These are phyloP conservation scores for Papilio glaucus DNA, from an alignment of 1,140 invertebrate species.

Conservation along the genomic window DNA sequence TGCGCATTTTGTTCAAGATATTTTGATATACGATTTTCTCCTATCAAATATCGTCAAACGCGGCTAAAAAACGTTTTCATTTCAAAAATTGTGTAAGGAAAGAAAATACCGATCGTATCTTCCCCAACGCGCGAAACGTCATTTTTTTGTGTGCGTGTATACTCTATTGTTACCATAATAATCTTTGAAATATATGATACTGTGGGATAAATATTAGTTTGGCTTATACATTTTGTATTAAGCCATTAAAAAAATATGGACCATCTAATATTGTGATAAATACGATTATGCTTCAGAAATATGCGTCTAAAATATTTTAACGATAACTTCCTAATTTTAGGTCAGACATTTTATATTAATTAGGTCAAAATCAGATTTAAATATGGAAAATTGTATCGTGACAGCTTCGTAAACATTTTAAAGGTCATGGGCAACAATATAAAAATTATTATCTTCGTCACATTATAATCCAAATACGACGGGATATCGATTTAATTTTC, in stretches of 20 bases:
- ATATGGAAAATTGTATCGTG: background rate
- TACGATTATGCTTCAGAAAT: slow-evolving; percentile 5
- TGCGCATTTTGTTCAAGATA: no score
- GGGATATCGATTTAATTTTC: background rate
- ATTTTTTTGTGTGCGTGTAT: no score
- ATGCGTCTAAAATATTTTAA: background rate
- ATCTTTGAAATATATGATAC: no score
- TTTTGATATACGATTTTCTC: no score
- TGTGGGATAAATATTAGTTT: background rate
- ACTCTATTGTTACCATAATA: no score
- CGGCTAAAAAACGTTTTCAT: no score
- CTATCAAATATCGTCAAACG: no score
- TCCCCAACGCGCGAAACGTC: no score
- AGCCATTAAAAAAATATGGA: slow-evolving; percentile 16
- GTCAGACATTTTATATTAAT: background rate
- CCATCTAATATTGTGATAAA: slow-evolving; percentile 28
- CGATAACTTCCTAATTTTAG: background rate
- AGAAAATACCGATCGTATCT: no score
- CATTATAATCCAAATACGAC: background rate
- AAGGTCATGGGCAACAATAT: background rate
- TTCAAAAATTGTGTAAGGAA: no score
- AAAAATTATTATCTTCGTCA: background rate
- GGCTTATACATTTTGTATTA: background rate
- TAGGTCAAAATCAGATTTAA: background rate
- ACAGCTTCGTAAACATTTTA: background rate